Evolutionary conservation across 2,888 invertebrate genomes (phyloP), one percentile per base, ranked within the genome.

Genomic region (Craniophora ligustri): DNA sequence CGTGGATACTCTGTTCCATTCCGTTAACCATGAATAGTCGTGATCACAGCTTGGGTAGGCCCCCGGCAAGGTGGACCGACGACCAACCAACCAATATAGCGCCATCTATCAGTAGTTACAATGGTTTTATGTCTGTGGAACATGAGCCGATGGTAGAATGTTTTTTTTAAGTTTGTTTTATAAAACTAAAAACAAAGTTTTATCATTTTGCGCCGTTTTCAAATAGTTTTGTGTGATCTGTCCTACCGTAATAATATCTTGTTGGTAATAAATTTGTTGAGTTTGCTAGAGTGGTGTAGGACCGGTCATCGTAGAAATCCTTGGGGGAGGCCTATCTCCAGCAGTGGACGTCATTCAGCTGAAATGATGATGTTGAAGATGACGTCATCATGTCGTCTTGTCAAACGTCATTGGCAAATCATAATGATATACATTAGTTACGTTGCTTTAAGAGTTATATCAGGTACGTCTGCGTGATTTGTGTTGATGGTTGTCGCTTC

Each of bases 81-180:
- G n/a, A n/a, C n/a, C n/a, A n/a, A n/a, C n/a, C n/a, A 0, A 64
- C 77, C 0, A 78, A 49, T 21, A 36, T 71, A 6, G 42, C 57
- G 0, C 61, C 65, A 0, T 79, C 86, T 7, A 13, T 81, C 0
- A 81, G 73, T 30, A 82, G 76, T 15, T 86, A 80, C 16, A 67
- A 82, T 8, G 84, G 79, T 28, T 83, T 53, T 16, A 39, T 64
- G 13, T 81, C 84, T 2, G 38, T 69, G 8, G 79, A 78, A 2
- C 81, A 86, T 2, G 86, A 87, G 23, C 85, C 85, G 0, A 86
- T 87, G 84, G 68, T 62, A 0, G 58, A 69, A 8, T 64, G 26
- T 63, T 19, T 32, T 18, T 1, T n/a, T 35, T 63, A 39, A 11
- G 23, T 8, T n/a, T 10, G 11, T 10, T 5, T 5, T 15, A n/a